Conservation (phyloP, 2,797 vertebrate species). For the Ibycter americanus region DNA sequence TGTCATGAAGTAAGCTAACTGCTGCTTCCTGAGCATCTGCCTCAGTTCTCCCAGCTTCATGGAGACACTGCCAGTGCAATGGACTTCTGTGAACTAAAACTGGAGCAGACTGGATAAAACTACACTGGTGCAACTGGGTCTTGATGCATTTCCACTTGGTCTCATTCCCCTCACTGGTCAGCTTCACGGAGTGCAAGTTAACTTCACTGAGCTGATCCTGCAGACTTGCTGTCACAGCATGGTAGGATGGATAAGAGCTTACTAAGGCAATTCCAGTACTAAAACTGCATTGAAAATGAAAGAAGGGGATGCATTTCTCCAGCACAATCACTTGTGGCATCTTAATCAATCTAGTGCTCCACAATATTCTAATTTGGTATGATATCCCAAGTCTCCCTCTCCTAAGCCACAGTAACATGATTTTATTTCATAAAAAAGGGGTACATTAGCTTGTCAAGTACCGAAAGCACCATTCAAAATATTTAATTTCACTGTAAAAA, state of each 20-base stretch:
- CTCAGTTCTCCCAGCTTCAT: neutral
- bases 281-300: neutral
- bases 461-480: neutral
- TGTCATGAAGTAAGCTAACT: neutral
- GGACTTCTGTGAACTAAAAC: neutral
- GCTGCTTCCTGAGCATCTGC: neutral
- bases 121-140: neutral
- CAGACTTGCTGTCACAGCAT: neutral
- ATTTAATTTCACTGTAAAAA: constrained; percentile 10
- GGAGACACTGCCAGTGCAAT: neutral
- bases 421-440: neutral
- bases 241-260: neutral
- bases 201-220: neutral
- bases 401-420: neutral
- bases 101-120: neutral
- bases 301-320: neutral
- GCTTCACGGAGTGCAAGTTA: neutral
- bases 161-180: neutral
- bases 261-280: neutral
- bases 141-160: neutral
- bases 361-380: neutral
- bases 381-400: neutral
- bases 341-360: neutral
- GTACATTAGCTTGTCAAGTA: neutral
- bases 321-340: neutral